A percentile compares a stretch with the other conserved stretches of the same genome.
phyloP scores from a whole-genome alignment of 2,797 vertebrate species.

The Chlorospingus flavigularis region DNA sequence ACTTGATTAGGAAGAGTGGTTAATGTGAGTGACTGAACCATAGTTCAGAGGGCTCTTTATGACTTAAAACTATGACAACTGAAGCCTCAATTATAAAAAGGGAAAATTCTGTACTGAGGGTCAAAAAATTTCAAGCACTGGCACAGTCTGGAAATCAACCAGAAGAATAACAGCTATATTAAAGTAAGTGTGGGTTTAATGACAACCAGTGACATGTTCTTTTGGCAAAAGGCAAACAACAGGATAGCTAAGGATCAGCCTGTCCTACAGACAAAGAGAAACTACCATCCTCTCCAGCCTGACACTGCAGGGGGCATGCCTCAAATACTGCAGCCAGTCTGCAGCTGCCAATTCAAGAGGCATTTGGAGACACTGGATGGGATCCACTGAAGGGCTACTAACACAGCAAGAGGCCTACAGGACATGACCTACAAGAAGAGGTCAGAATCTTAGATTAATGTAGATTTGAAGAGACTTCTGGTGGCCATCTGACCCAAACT shows the following conservation, averaged over 20 bases:
- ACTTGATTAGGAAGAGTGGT: neutral
- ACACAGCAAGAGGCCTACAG: neutral
- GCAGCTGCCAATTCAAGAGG: neutral
- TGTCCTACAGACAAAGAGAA: neutral
- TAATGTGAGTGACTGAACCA: neutral
- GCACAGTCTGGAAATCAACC: neutral
- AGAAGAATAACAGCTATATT: neutral
- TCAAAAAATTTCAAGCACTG: neutral
- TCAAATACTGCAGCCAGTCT: neutral
- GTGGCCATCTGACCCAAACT: neutral
- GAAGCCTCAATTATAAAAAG: neutral
- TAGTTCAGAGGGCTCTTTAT: neutral
- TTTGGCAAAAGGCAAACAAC: neutral
- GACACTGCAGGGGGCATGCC: neutral
- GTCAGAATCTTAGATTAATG: neutral
- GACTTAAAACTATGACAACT: neutral
- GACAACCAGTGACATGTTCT: neutral
- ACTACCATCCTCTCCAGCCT: neutral
- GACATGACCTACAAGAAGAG: neutral
- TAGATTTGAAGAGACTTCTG: neutral
- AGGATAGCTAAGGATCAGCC: neutral
- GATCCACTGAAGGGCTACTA: neutral
- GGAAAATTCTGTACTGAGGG: neutral
- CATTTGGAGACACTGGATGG: neutral
- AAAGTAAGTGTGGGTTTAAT: neutral